Percentiles rank a stretch among this genome's conserved stretches.
Conservation (phyloP, 2,113 vertebrate genomes). For the Callipepla californica region DNA sequence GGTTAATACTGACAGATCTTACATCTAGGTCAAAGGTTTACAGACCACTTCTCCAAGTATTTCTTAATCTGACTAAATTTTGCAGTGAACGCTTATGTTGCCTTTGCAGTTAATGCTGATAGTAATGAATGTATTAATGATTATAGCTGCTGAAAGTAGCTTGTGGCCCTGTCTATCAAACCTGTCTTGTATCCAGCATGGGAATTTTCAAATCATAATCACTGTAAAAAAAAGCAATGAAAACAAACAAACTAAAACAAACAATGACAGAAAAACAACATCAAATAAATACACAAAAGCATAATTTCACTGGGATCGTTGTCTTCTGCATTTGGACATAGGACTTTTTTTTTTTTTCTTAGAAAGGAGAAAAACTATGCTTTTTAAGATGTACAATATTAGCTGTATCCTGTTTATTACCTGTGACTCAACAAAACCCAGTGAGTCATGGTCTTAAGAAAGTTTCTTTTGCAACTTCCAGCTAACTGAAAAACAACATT, state of each 20-base stretch:
- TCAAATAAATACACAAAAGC: neutral
- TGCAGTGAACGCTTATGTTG: neutral
- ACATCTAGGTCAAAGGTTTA: neutral
- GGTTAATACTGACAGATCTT: neutral
- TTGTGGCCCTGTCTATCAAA: neutral
- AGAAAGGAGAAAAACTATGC: neutral
- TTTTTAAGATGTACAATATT: neutral
- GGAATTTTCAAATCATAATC: neutral
- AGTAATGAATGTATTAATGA: neutral
- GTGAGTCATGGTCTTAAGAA: conserved; percentile 23
- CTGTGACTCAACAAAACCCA: conserved; percentile 4
- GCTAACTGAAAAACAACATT: neutral
- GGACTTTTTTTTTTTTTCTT: neutral
- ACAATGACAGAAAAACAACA: neutral
- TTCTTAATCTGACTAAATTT: neutral
- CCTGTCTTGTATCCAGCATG: neutral
- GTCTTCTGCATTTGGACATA: neutral
- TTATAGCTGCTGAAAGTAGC: neutral
- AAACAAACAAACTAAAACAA: neutral
- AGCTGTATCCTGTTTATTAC: conserved; percentile 39
- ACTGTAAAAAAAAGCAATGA: neutral
- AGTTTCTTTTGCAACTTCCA: conserved; percentile 19
- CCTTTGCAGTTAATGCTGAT: neutral
- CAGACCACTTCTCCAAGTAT: neutral
- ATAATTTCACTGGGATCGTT: neutral